Evolutionary conservation across 2,113 vertebrate genomes (phyloP), one percentile per base, ranked within the genome.

Genomic region (Ceyx cyanopectus): DNA sequence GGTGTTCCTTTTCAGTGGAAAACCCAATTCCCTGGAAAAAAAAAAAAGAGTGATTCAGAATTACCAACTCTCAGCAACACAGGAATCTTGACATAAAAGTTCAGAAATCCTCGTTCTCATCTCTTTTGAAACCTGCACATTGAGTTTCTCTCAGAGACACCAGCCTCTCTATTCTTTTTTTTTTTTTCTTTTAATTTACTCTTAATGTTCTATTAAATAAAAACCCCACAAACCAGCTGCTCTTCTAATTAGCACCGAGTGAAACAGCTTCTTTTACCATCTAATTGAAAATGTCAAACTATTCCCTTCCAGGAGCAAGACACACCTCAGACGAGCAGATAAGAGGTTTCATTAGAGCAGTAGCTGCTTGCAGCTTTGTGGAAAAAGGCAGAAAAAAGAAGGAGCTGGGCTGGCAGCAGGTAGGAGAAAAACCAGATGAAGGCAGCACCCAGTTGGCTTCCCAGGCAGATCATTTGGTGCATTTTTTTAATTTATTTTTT

Each of bases 301-400:
- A 48, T 81, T 83, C 91, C 84, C 50, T 81, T 63, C 70, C 78
- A 89, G 74, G 84, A 82, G 74, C 32, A 30, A 91, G 89, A 46
- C 93, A 68, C 93, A 89, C 81, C 81, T 95, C 91, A 83, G 84
- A 63, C 43, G 43, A 48, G 82, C 79, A 94, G 87, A 87, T 93
- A 82, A 95, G 87, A 91, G 41, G 76, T 60, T 89, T 90, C 81
- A 81, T 87, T 92, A 90, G 75, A 85, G 72, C 54, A 48, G 56
- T 32, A 72, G 63, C 87, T 87, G 60, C 90, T 91, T 50, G 58
- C 72, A 76, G 5, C 87, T 46, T 51, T 40, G 75, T 26, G 56
- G 63, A 70, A 91, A 94, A 80, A 60, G 87, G 60, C 2, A 90
- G 72, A 45, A 62, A 63, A 63, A 89, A 50, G 14, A 53, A 3